Percentiles rank a stretch among this genome's conserved stretches.
Conservation (phyloP, 1,140 invertebrate genomes). For the Atta colombica region DNA sequence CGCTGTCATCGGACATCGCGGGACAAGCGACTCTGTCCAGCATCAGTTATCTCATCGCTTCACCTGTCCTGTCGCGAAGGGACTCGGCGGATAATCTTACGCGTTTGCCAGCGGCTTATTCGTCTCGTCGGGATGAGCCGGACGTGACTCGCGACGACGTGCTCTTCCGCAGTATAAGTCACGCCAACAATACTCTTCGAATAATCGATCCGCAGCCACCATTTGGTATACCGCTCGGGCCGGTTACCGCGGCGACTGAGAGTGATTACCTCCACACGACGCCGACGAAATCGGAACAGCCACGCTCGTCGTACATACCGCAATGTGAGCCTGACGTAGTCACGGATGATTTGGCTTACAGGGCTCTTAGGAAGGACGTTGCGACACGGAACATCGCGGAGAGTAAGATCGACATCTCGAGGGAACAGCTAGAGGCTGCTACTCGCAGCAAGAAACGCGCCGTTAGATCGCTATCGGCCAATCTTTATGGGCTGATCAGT, state of each 20-base stretch:
- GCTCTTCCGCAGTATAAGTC: constrained; percentile 92
- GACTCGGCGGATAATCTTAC: constrained; percentile 74
- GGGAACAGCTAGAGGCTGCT: not conserved
- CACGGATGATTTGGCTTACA: constrained; percentile 94
- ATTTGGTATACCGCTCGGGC: constrained; percentile 95
- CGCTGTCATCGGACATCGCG: constrained; percentile 82
- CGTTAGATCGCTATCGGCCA: constrained; percentile 92
- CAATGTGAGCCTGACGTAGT: constrained; percentile 93
- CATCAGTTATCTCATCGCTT: constrained; percentile 91
- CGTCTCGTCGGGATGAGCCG: constrained; percentile 88
- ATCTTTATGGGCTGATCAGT: constrained; percentile 91
- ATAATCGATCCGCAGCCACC: constrained; percentile 93
- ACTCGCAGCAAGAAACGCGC: constrained; percentile 89
- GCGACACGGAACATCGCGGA: constrained; percentile 18
- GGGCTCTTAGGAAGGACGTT: constrained; percentile 94
- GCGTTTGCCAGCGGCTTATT: constrained; percentile 45
- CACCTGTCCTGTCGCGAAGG: constrained; percentile 87
- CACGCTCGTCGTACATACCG: constrained; percentile 88
- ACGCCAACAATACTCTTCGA: constrained; percentile 89
- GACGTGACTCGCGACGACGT: constrained; percentile 94
- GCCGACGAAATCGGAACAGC: constrained; percentile 87
- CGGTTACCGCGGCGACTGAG: constrained; percentile 91
- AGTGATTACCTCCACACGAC: constrained; percentile 94
- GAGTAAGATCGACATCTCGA: constrained; percentile 1
- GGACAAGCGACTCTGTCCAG: constrained; percentile 88